Conservation (phyloP, 1,140 invertebrate species). For the Trissolcus basalis region DNA sequence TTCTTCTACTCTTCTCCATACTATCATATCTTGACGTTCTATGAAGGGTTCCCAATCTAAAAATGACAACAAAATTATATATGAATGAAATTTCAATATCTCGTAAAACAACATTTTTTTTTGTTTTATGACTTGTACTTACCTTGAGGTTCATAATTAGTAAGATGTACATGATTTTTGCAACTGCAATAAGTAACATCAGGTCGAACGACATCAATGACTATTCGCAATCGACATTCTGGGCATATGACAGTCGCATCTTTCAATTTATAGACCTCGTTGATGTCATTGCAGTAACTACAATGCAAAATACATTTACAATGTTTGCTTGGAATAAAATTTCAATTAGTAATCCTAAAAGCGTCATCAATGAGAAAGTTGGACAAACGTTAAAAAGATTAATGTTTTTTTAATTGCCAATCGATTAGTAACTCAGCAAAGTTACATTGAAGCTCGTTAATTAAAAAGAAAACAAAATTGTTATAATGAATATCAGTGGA, state of each 20-base stretch:
- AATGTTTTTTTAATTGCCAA: too few relatives aligned
- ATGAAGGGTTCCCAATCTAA: conserved; percentile 86
- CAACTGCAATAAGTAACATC: conserved; percentile 78
- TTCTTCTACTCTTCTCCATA: conserved; percentile 86
- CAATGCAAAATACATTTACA: conserved; percentile 20
- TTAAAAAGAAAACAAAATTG: too few relatives aligned
- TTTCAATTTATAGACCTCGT: conserved; percentile 74
- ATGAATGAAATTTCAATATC: too few relatives aligned
- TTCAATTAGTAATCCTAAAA: too few relatives aligned
- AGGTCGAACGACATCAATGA: conserved; percentile 77
- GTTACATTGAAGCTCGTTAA: too few relatives aligned
- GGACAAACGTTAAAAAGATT: not conserved
- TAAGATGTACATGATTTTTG: conserved; percentile 16
- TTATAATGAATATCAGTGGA: too few relatives aligned
- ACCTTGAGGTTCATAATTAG: conserved; percentile 48
- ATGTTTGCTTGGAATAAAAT: too few relatives aligned
- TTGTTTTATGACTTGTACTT: not conserved
- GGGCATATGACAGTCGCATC: conserved; percentile 79
- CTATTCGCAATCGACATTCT: conserved; percentile 78
- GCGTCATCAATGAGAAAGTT: not conserved
- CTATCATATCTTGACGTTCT: conserved; percentile 85
- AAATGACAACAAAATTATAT: not conserved
- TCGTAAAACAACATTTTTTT: too few relatives aligned
- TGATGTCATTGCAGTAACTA: conserved; percentile 76
- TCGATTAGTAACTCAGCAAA: too few relatives aligned